Percentiles rank a stretch among this genome's conserved stretches.
Conservation (phyloP, 2,113 vertebrate genomes). For the Etheostoma spectabile region DNA sequence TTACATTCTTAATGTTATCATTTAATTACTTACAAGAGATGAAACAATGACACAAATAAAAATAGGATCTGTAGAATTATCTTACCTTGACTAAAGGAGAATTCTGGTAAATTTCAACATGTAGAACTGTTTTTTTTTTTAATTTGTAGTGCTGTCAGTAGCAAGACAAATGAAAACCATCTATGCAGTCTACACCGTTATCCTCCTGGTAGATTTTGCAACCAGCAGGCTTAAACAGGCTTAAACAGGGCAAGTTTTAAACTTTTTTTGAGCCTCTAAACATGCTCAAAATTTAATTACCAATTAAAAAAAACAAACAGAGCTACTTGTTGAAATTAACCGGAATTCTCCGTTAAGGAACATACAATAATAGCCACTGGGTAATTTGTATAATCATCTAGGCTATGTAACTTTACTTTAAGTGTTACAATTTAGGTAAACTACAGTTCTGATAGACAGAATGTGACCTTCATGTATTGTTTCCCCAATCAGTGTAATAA, state of each 20-base stretch:
- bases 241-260: no score
- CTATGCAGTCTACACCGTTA: no score
- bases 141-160: no score
- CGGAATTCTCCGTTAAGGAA: not conserved
- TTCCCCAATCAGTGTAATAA: not conserved
- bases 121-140: no score
- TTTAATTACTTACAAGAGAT: slow-evolving; percentile 40
- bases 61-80: slow-evolving; percentile 4
- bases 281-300: no score
- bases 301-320: no score
- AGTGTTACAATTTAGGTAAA: not conserved
- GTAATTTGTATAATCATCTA: not conserved
- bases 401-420: not conserved
- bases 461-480: not conserved
- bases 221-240: no score
- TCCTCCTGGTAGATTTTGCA: no score
- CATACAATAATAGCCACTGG: not conserved
- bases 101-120: no score
- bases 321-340: no score
- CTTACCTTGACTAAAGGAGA: not conserved
- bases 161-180: no score
- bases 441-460: not conserved
- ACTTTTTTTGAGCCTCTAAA: no score
- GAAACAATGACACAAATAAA: slow-evolving; percentile 6
- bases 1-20: slow-evolving; percentile 27